Conservation (phyloP, 2,113 vertebrate species). For the Nothoprocta pentlandii region DNA sequence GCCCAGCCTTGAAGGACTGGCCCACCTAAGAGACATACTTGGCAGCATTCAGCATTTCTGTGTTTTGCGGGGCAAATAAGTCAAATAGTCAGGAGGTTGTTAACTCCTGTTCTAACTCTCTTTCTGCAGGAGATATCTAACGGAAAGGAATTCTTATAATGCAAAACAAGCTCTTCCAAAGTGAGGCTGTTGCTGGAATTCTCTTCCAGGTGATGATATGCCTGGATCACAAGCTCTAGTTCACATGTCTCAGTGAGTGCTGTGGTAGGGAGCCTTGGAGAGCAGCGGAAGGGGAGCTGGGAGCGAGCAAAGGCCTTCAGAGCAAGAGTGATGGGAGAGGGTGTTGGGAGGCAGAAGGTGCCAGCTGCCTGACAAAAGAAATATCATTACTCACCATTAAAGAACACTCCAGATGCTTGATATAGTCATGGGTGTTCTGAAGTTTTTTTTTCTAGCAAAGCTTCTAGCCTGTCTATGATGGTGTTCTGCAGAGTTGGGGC, state of each 20-base stretch:
- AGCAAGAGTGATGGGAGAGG: constrained; percentile 67
- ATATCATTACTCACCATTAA: constrained; percentile 73
- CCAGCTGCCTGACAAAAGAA: constrained; percentile 74
- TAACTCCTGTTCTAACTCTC: background rate
- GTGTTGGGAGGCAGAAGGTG: constrained; percentile 69
- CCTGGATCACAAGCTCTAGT: background rate
- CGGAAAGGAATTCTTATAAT: background rate
- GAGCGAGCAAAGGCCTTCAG: constrained; percentile 56
- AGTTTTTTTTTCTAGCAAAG: constrained; percentile 34
- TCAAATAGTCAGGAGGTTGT: background rate
- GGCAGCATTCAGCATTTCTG: background rate
- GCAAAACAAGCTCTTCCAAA: background rate
- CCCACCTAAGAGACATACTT: background rate
- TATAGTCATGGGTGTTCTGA: constrained; percentile 58
- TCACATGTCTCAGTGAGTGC: background rate
- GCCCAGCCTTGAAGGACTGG: background rate
- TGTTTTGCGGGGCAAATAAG: background rate
- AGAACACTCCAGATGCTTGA: constrained; percentile 70
- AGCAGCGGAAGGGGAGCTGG: constrained; percentile 37
- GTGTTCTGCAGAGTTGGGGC: constrained; percentile 26
- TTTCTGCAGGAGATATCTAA: background rate
- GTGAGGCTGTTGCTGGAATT: background rate
- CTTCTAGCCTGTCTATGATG: background rate
- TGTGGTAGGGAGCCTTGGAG: constrained; percentile 18
- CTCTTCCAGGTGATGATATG: background rate